These are phyloP conservation scores for Parapsyche elsis DNA, from an alignment of 1,140 invertebrate genomes.

Conservation along the genomic window DNA sequence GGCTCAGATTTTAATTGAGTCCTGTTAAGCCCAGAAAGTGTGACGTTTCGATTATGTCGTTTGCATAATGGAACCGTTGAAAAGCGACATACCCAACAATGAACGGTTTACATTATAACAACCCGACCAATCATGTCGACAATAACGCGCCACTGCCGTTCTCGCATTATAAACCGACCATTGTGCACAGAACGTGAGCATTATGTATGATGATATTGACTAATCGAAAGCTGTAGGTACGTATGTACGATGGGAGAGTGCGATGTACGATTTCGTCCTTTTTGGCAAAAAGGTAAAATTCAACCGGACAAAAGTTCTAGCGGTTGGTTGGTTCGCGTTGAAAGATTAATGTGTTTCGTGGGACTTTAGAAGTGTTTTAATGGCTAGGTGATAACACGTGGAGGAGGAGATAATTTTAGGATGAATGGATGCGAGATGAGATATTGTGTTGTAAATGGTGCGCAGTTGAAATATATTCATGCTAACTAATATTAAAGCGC, in stretches of 20 bases:
- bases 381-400: constrained; percentile 44
- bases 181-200: too few relatives aligned
- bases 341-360: constrained; percentile 42
- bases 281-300: neutral
- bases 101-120: too few relatives aligned
- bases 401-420: constrained; percentile 43
- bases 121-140: too few relatives aligned
- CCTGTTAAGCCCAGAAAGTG: neutral
- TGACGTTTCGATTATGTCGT: constrained; percentile 15
- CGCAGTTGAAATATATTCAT: constrained; percentile 20
- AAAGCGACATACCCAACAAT: neutral
- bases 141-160: too few relatives aligned
- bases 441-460: constrained; percentile 36
- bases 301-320: neutral
- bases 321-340: constrained; percentile 3
- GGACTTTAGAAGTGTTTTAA: constrained; percentile 38
- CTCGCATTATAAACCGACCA: too few relatives aligned
- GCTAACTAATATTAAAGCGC: constrained; percentile 30
- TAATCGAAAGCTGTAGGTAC: too few relatives aligned
- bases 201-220: too few relatives aligned
- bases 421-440: constrained; percentile 38
- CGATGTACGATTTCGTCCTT: too few relatives aligned
- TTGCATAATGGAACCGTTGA: constrained; percentile 8
- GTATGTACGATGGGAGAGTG: too few relatives aligned
- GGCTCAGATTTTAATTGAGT: constrained; percentile 14